Evolutionary conservation across 1,140 invertebrate genomes (phyloP).

Genomic region (Paralvinella palmiformis): DNA sequence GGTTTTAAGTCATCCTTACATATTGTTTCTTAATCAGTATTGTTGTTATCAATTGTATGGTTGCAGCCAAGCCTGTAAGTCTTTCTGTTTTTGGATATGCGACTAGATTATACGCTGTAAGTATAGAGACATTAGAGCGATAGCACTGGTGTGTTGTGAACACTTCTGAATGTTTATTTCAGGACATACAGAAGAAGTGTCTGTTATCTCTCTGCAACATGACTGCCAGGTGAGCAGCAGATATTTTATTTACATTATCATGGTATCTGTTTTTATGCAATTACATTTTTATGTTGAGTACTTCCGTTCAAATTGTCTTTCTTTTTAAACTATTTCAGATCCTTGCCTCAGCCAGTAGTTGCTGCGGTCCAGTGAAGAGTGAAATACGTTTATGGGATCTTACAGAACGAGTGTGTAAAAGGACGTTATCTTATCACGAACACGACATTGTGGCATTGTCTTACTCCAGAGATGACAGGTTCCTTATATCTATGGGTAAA

Average conservation of each 20-base stretch:
- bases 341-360: conserved; percentile 43
- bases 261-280: neutral
- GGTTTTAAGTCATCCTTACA: no score
- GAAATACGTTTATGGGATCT: conserved; percentile 46
- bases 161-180: no score
- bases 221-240: conserved; percentile 23
- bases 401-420: conserved; percentile 30
- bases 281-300: neutral
- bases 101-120: no score
- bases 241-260: neutral
- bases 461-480: conserved; percentile 45
- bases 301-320: neutral
- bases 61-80: no score
- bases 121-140: no score
- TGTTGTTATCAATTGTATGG: no score
- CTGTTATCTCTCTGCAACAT: conserved; percentile 42
- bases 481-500: conserved; percentile 43
- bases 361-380: conserved; percentile 29
- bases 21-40: no score
- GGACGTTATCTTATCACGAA: conserved; percentile 37
- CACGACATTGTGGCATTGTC: conserved; percentile 38
- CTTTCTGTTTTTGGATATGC: no score
- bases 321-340: conserved; percentile 25
- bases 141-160: no score
- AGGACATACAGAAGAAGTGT: conserved; percentile 48